A percentile compares a stretch with the other conserved stretches of the same genome.
Conservation (phyloP, 2,113 vertebrate species). For the Suricata suricatta region DNA sequence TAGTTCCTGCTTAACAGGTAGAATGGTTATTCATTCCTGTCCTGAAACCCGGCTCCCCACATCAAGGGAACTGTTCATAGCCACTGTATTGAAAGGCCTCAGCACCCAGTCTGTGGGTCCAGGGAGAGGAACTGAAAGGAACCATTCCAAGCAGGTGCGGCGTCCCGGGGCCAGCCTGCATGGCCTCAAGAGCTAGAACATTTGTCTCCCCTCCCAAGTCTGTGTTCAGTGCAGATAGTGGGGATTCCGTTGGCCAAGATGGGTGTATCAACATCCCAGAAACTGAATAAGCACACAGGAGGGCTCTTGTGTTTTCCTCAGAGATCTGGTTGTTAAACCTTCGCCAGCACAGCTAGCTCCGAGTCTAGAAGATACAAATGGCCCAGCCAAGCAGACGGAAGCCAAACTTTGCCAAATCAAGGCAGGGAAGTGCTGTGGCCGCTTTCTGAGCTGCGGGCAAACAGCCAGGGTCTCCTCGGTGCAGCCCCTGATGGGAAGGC, state of each 20-base stretch:
- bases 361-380: background rate
- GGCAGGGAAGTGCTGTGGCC: background rate
- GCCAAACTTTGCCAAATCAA: background rate
- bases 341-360: background rate
- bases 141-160: background rate
- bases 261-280: background rate
- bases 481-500: background rate
- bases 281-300: background rate
- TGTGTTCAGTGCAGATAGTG: background rate
- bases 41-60: background rate
- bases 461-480: background rate
- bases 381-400: background rate
- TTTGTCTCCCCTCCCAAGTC: background rate
- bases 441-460: background rate
- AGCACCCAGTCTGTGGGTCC: background rate
- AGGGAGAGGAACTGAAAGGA: background rate
- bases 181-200: rapidly evolving
- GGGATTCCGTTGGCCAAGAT: no score
- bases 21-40: background rate
- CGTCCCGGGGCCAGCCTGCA: background rate
- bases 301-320: background rate
- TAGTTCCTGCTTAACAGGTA: background rate
- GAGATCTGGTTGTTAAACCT: background rate
- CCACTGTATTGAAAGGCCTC: background rate
- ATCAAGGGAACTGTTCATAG: background rate